phyloP scores from a whole-genome alignment of 2,113 vertebrate species.

The Zosterops borbonicus region DNA sequence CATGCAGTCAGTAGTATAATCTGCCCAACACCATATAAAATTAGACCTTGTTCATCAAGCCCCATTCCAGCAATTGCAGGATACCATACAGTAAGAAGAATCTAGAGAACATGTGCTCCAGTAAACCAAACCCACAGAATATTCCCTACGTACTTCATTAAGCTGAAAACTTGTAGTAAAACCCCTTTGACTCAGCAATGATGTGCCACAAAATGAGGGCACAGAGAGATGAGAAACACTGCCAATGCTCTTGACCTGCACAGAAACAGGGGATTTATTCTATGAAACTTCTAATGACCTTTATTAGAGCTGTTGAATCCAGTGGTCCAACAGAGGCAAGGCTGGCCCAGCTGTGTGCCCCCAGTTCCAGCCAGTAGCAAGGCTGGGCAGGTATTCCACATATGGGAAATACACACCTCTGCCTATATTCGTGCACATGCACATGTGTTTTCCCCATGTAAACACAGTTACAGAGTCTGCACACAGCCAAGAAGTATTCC shows the following conservation, averaged over 20 bases:
- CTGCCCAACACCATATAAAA: not conserved
- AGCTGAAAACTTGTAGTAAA: not conserved
- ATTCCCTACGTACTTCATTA: not conserved
- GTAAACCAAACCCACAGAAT: not conserved
- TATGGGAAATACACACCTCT: not conserved
- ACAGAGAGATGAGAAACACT: not conserved
- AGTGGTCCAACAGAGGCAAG: rapidly evolving
- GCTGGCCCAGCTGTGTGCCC: not conserved
- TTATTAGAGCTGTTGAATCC: not conserved
- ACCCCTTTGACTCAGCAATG: not conserved
- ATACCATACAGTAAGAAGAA: not conserved
- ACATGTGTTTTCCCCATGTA: not conserved
- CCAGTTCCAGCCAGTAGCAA: not conserved
- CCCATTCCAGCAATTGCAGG: not conserved
- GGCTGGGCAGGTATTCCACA: not conserved
- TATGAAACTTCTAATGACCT: not conserved
- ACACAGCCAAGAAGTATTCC: not conserved
- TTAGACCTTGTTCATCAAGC: not conserved
- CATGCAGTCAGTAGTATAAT: not conserved
- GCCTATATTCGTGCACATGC: rapidly evolving
- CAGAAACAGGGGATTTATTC: not conserved
- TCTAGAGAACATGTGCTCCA: not conserved
- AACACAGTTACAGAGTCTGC: not conserved
- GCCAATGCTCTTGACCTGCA: not conserved
- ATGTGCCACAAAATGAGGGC: not conserved